Evolutionary conservation across 2,797 vertebrate species (phyloP), one percentile per base, ranked within the genome.

Genomic region (Onychomys leucogaster): DNA sequence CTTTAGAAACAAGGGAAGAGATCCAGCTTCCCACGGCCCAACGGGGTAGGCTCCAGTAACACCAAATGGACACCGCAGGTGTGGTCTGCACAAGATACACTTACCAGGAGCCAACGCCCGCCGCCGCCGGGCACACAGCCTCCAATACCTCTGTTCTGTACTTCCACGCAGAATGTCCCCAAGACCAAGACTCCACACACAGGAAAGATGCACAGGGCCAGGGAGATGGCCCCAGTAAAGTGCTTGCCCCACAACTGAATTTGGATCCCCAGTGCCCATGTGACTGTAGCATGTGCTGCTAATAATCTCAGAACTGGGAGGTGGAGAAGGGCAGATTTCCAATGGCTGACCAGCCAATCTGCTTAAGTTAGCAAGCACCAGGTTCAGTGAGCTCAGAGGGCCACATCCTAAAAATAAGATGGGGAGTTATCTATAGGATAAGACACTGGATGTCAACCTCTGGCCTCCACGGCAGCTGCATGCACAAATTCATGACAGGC

Each of bases 1-100:
- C 73, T 57, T 43, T 27, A 55, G 46, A 14, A 76, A 29, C 12
- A 37, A 83, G 41, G 57, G n/a, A 17, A 12, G 32, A 85, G 34
- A 67, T 14, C 61, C 41, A 69, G 75, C 55, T 75, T 37, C 52
- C 12, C 19, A n/a, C n/a, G 67, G 27, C 82, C 77, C 19, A 13
- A 34, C 8, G 23, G 13, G 21, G 19, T 19, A 52, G 32, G 21
- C 5, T 29, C 81, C 9, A 10, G 23, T 25, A 34, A 25, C 4
- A 27, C 6, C 3, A 43, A 75, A 59, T 1, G 1, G 57, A 37
- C 59, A 14, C 83, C 1, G 9, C 25, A 12, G 1, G 1, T 8
- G 11, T 12, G 1, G 23, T 23, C 32, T 34, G 8, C 17, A 29
- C 17, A 59, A 37, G 63, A 43, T 11, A 19, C 46, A 17, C 10